Conservation (phyloP, 2,797 vertebrate genomes). For the Loris lydekkerianus region DNA sequence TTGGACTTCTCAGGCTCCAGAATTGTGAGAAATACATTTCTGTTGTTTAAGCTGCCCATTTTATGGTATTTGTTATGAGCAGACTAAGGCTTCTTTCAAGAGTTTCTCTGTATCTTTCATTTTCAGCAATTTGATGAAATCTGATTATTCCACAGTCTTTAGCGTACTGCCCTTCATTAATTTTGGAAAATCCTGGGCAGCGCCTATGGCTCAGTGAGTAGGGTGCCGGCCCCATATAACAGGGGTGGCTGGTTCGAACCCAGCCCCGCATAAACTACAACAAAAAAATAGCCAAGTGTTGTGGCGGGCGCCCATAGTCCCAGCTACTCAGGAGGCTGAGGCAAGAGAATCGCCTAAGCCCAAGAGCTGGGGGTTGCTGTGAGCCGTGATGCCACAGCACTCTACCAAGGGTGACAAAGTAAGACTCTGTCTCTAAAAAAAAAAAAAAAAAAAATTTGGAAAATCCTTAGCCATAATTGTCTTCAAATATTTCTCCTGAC, state of each 20-base stretch:
- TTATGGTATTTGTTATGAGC: background rate
- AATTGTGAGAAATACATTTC: background rate
- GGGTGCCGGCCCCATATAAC: too few species aligned
- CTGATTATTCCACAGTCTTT: background rate
- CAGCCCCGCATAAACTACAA: too few species aligned
- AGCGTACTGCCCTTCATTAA: fast-evolving
- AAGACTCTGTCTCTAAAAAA: too few species aligned
- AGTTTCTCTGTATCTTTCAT: background rate
- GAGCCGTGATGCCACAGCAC: too few species aligned
- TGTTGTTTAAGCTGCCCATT: background rate
- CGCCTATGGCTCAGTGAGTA: too few species aligned
- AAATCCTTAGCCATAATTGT: background rate
- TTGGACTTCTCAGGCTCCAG: background rate
- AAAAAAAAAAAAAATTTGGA: background rate
- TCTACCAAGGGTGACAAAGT: too few species aligned
- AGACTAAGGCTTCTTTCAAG: background rate
- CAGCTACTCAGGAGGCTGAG: too few species aligned
- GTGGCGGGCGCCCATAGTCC: too few species aligned
- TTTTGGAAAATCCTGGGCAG: background rate
- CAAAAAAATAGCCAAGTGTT: too few species aligned
- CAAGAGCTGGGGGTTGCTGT: too few species aligned
- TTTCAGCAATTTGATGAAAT: background rate
- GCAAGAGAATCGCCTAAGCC: too few species aligned
- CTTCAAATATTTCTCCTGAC: background rate
- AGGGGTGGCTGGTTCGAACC: too few species aligned